These are phyloP conservation scores for Murina feae DNA, from an alignment of 2,113 vertebrate species.

Conservation along the genomic window DNA sequence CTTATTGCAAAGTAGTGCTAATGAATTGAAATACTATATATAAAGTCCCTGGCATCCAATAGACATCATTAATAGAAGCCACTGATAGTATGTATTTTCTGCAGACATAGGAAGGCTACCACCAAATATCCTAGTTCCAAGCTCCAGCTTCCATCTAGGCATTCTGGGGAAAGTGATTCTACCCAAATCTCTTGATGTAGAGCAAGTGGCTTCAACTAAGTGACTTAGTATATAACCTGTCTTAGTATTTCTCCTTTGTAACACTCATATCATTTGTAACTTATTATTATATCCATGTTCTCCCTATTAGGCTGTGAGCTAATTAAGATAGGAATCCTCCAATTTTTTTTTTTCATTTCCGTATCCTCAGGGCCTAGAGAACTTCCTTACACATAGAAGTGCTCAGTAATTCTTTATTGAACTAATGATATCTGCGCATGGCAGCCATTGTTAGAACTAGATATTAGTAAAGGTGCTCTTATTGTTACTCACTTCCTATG, in stretches of 20 bases:
- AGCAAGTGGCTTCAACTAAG: not conserved
- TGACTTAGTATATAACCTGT: not conserved
- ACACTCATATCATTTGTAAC: not conserved
- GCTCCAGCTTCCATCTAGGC: not conserved
- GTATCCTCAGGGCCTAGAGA: not conserved
- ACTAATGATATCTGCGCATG: not conserved
- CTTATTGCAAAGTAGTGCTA: not conserved
- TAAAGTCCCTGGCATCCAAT: not conserved
- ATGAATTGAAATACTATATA: not conserved
- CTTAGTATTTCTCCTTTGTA: not conserved
- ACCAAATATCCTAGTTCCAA: not conserved
- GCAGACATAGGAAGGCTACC: not conserved
- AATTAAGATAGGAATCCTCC: not conserved
- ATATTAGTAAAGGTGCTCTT: not conserved
- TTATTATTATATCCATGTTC: not conserved
- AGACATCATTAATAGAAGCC: not conserved
- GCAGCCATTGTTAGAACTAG: not conserved
- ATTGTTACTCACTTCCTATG: not conserved
- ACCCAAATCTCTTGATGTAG: not conserved
- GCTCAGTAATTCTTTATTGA: not conserved
- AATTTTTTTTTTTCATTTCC: conserved; percentile 1
- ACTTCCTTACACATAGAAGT: not conserved
- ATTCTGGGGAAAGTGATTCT: not conserved
- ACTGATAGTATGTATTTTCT: not conserved
- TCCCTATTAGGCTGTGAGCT: not conserved